Percentiles rank a stretch among this genome's conserved stretches.
Conservation (phyloP, 2,113 vertebrate species). For the Oryzias woworae region DNA sequence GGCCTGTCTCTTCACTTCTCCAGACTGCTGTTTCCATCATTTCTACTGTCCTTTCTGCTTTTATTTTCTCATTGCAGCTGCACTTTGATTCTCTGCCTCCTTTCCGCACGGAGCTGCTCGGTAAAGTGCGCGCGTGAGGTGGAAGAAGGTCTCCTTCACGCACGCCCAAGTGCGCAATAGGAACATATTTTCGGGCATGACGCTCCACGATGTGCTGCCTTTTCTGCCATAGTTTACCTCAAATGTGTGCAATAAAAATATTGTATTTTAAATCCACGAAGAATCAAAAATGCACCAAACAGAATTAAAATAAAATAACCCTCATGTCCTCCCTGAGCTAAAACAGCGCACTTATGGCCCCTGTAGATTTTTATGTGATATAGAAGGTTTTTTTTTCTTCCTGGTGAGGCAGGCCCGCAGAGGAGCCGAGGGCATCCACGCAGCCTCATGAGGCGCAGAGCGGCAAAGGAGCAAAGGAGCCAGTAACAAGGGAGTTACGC, state of each 20-base stretch:
- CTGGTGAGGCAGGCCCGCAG: conserved; percentile 16
- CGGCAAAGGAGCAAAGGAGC: conserved; percentile 49
- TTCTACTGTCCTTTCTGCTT: conserved; percentile 9
- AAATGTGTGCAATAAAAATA: too few species aligned
- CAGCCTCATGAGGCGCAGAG: conserved; percentile 25
- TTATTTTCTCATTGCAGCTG: background rate
- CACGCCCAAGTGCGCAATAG: too few species aligned
- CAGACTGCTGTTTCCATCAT: conserved; percentile 38
- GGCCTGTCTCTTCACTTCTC: conserved; percentile 13
- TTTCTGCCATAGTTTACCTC: too few species aligned
- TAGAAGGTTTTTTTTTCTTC: background rate
- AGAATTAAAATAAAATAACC: conserved; percentile 3
- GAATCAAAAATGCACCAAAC: background rate
- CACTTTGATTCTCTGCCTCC: background rate
- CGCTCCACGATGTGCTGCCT: too few species aligned
- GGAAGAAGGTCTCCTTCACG: too few species aligned
- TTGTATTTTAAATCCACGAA: too few species aligned
- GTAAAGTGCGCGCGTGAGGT: too few species aligned
- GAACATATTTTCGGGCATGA: too few species aligned
- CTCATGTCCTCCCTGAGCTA: too few species aligned
- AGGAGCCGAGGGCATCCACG: conserved; percentile 30
- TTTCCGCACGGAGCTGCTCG: too few species aligned
- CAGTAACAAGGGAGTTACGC: conserved; percentile 57
- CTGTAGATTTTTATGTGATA: too few species aligned
- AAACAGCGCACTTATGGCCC: too few species aligned